These are phyloP conservation scores for Triplophysa tibetana DNA, from an alignment of 2,113 vertebrate genomes.

Conservation along the genomic window DNA sequence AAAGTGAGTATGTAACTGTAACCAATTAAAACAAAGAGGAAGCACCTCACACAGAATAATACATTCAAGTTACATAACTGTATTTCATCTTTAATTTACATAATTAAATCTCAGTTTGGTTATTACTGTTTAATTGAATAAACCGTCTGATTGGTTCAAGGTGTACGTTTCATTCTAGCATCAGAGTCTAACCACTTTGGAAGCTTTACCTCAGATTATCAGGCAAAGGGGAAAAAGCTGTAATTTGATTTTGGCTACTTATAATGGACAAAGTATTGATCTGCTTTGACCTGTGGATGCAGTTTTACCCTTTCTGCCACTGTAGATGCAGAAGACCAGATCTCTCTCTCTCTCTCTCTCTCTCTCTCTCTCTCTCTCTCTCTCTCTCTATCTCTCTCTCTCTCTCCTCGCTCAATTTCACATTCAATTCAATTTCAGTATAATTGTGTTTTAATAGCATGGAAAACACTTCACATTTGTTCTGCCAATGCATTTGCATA, in stretches of 20 bases:
- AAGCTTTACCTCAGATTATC: not conserved
- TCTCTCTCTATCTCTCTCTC: not conserved
- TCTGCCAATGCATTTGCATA: too few species aligned
- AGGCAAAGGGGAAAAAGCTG: slow-evolving; percentile 6
- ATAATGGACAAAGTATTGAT: slow-evolving; percentile 24
- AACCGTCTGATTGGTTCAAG: not conserved
- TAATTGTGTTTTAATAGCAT: too few species aligned
- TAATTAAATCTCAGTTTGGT: not conserved
- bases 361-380: not conserved
- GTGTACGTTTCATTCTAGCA: not conserved
- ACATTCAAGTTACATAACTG: too few species aligned
- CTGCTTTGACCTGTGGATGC: not conserved
- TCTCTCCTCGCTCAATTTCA: not conserved
- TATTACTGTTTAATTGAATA: not conserved
- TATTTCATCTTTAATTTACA: not conserved
- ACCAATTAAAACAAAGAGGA: not conserved
- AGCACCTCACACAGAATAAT: too few species aligned
- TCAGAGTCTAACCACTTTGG: not conserved
- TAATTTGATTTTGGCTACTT: slow-evolving; percentile 7
- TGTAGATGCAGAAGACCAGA: not conserved
- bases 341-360: not conserved
- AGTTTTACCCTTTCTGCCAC: not conserved
- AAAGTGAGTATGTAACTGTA: slow-evolving; percentile 74
- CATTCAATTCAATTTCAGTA: too few species aligned
- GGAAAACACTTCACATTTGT: too few species aligned